Base-by-base conservation (phyloP, 2,113 vertebrate genomes). In the Elaphurus davidianus region DNA sequence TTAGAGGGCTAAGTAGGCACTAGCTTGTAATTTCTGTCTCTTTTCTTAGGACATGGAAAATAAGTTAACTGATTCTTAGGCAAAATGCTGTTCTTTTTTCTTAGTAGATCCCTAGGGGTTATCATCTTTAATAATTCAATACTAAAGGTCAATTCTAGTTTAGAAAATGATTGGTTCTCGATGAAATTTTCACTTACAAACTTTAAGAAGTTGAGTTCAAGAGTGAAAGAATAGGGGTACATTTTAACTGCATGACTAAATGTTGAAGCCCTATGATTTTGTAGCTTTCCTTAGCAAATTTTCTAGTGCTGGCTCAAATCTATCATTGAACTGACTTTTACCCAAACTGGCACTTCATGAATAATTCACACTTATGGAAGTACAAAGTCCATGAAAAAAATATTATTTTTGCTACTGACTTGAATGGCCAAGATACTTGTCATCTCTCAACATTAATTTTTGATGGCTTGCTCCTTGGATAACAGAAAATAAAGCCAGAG, bases 401-500 rank as follows among this genome's bases (percentile, higher is more conserved):
- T 85, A 96, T 97, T 97, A 92, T 95, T 98, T 94, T 96, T 97
- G 90, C 90, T 92, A 83, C 85, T 91, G 85, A 92, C 93, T 96
- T 96, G 85, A 97, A 82, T 67, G 86, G 50, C 23, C 40, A 55
- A 92, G 88, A 60, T 82, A 78, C 60, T 88, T 98, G 95, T 96
- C 95, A 97, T 98, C 88, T 85, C 52, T 92, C 64, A 47, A 78
- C 74, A 97, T 97, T 96, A 84, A 98, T 98, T 96, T 98, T 97
- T 95, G 78, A 97, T 97, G 54, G 52, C 54, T 93, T 96, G 15
- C 52, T 94, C 86, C 84, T 81, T 71, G 62, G 79, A 92, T 95
- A 93, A 96, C 43, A 71, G 89, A 97, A 98, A 98, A 96, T 54
- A 33, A 96, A 94, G 89, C 55, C 71, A 76, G 36, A 50, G 23